phyloP scores from a whole-genome alignment of 1,140 invertebrate species.

The Mya arenaria region DNA sequence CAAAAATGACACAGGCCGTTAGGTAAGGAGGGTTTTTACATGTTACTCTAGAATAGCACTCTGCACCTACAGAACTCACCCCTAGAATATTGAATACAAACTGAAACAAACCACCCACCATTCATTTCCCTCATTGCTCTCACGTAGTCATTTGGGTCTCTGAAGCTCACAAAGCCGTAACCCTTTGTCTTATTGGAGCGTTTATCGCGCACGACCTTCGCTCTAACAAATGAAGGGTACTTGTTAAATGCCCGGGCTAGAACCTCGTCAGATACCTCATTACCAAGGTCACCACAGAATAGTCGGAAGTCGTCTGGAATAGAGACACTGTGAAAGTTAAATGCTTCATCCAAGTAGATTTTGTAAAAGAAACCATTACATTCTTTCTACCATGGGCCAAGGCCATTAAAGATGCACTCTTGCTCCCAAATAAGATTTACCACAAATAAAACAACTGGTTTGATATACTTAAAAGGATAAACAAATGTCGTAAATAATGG shows the following conservation, averaged over 20 bases:
- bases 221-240: constrained; percentile 96
- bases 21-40: neutral
- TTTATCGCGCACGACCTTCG: constrained; percentile 98
- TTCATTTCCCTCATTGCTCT: constrained; percentile 99
- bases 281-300: constrained; percentile 99
- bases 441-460: too few species aligned
- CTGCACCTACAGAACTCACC: neutral
- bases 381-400: too few species aligned
- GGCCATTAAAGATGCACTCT: too few species aligned
- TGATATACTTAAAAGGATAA: too few species aligned
- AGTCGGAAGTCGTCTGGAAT: constrained; percentile 96
- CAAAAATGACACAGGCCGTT: neutral
- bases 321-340: too few species aligned
- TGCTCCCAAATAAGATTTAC: too few species aligned
- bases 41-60: neutral
- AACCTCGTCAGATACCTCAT: constrained; percentile 99
- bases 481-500: too few species aligned
- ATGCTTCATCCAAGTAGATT: too few species aligned
- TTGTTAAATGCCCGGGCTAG: constrained; percentile 96
- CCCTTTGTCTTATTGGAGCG: constrained; percentile 99
- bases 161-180: constrained; percentile 99
- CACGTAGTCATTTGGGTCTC: constrained; percentile 98
- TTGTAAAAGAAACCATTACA: too few species aligned
- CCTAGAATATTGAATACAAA: neutral
- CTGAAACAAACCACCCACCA: constrained; percentile 77